Conservation (phyloP, 2,113 vertebrate species). For the Trogon melanurus region DNA sequence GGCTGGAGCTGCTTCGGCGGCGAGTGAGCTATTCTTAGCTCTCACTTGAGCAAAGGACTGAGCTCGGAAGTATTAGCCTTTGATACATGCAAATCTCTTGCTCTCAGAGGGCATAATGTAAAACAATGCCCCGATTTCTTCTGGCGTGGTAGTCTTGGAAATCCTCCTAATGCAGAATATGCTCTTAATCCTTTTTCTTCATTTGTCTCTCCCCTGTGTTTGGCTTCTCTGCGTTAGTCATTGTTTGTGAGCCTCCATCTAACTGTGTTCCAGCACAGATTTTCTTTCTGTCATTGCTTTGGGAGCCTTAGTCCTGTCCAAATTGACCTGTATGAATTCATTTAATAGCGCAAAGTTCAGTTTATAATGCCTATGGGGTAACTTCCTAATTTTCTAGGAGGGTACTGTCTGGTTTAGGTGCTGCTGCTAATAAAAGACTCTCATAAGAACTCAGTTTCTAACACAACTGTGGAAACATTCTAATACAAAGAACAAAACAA, state of each 20-base stretch:
- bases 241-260: neutral
- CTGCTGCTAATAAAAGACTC: neutral
- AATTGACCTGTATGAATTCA: neutral
- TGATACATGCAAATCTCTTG: neutral
- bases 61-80: neutral
- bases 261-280: neutral
- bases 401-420: neutral
- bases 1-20: neutral
- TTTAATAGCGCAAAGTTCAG: neutral
- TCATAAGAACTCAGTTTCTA: neutral
- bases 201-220: neutral
- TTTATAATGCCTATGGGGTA: neutral
- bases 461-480: neutral
- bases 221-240: neutral
- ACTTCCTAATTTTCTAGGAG: neutral
- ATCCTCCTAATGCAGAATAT: neutral
- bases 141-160: neutral
- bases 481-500: neutral
- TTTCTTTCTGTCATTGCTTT: neutral
- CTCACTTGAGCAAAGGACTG: neutral
- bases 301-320: neutral
- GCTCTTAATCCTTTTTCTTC: neutral
- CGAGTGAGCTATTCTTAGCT: neutral
- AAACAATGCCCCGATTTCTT: neutral
- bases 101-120: neutral